Evolutionary conservation across 2,888 invertebrate genomes (phyloP).

Genomic region (Gerosis bhagava): DNA sequence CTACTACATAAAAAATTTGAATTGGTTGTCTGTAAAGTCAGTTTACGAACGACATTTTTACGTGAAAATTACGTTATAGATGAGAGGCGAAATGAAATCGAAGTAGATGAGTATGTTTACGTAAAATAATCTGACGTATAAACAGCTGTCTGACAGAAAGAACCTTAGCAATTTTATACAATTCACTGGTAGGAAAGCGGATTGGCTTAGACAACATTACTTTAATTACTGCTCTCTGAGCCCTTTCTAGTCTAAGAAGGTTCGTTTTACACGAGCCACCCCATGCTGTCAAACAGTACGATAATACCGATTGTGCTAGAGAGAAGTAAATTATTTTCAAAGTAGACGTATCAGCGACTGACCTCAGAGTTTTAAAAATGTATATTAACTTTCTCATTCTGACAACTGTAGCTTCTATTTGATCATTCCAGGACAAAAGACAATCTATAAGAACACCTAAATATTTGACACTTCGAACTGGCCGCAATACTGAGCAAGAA

Average conservation of each 20-base stretch:
- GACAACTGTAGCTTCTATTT: not conserved
- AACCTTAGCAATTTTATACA: constrained; percentile 11
- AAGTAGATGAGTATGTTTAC: too few relatives aligned
- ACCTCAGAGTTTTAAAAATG: not conserved
- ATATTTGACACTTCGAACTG: too few relatives aligned
- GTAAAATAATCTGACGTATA: not conserved
- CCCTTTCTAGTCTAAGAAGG: constrained; percentile 2
- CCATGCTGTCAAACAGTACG: constrained; percentile 6
- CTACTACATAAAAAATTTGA: too few relatives aligned
- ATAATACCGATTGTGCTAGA: not conserved
- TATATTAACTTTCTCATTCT: not conserved
- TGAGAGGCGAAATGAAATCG: too few relatives aligned
- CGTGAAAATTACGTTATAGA: too few relatives aligned
- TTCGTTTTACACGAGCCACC: not conserved
- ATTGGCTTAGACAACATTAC: constrained; percentile 1
- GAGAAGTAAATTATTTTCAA: constrained; percentile 6
- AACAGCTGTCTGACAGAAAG: constrained; percentile 2
- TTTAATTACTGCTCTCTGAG: constrained; percentile 4
- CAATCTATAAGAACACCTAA: not conserved
- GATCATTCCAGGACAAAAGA: not conserved
- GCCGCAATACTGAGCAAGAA: too few relatives aligned
- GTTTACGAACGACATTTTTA: too few relatives aligned
- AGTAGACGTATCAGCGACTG: not conserved
- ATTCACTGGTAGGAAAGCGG: not conserved
- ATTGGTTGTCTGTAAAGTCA: too few relatives aligned